A percentile compares a stretch with the other conserved stretches of the same genome.
phyloP scores from a whole-genome alignment of 2,888 invertebrate genomes.

The Caenorhabditis drosophilae region DNA sequence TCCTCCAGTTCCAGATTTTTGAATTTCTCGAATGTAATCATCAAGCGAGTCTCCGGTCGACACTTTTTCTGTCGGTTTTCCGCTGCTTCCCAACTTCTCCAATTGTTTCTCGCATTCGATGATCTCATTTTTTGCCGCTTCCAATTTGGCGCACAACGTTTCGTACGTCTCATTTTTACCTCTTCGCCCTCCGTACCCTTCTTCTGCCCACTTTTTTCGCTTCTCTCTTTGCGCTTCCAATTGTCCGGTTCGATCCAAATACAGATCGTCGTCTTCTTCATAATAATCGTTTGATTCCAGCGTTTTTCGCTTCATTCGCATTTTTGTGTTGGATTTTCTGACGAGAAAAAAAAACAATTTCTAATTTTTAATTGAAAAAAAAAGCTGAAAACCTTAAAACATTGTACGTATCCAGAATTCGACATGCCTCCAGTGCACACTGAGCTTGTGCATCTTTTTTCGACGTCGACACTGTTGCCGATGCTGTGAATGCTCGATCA shows the following conservation, averaged over 20 bases:
- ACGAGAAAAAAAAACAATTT: too few relatives aligned
- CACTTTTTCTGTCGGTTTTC: constrained; percentile 3
- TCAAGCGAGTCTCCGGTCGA: constrained; percentile 39
- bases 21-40: constrained; percentile 45
- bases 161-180: constrained; percentile 49
- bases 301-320: constrained; percentile 41
- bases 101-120: constrained; percentile 41
- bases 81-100: constrained; percentile 24
- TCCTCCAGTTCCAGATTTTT: constrained; percentile 28
- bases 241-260: constrained; percentile 89
- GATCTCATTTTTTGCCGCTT: constrained; percentile 36
- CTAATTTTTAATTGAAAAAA: neutral
- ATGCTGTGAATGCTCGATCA: constrained; percentile 46
- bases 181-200: constrained; percentile 11
- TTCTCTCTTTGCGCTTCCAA: constrained; percentile 84
- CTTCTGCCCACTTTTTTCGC: constrained; percentile 75
- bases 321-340: constrained; percentile 36
- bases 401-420: constrained; percentile 85
- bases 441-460: constrained; percentile 72
- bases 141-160: constrained; percentile 40
- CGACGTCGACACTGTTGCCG: constrained; percentile 51
- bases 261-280: constrained; percentile 93
- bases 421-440: constrained; percentile 92
- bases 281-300: constrained; percentile 80
- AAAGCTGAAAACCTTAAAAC: constrained; percentile 75